phyloP scores from a whole-genome alignment of 2,113 vertebrate species.

The Manacus vitellinus region DNA sequence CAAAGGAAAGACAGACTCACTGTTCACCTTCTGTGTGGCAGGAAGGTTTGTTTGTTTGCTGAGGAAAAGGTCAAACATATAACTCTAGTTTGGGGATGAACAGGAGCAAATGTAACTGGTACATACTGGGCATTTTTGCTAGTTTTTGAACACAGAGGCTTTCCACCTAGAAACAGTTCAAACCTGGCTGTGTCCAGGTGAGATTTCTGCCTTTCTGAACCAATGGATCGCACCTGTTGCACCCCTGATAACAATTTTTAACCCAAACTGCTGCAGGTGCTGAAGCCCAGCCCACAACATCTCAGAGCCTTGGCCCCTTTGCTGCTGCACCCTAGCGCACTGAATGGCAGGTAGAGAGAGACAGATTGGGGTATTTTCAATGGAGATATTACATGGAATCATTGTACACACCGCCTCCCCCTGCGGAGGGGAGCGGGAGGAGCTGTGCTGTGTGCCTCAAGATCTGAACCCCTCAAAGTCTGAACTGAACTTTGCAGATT shows the following conservation, averaged over 20 bases:
- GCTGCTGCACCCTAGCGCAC: neutral
- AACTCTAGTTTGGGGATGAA: fast-evolving
- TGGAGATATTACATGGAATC: too few species aligned
- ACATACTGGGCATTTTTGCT: fast-evolving
- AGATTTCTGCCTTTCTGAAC: neutral
- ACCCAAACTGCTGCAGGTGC: neutral
- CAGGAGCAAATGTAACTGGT: too few species aligned
- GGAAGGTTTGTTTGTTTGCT: neutral
- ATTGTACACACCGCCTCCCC: too few species aligned
- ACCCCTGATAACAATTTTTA: neutral
- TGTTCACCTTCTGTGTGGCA: fast-evolving
- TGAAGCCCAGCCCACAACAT: fast-evolving
- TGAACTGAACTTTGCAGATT: neutral
- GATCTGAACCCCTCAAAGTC: neutral
- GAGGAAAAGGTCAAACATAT: neutral
- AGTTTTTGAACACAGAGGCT: neutral
- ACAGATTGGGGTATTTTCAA: fast-evolving
- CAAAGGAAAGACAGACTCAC: neutral
- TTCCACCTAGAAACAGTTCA: neutral
- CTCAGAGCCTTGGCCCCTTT: fast-evolving
- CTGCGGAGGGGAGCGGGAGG: neutral
- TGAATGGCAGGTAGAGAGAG: too few species aligned
- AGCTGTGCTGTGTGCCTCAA: neutral
- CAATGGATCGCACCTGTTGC: fast-evolving
- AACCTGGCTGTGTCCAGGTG: fast-evolving